These are phyloP conservation scores for Mantis religiosa DNA, from an alignment of 2,888 invertebrate genomes.

Conservation along the genomic window DNA sequence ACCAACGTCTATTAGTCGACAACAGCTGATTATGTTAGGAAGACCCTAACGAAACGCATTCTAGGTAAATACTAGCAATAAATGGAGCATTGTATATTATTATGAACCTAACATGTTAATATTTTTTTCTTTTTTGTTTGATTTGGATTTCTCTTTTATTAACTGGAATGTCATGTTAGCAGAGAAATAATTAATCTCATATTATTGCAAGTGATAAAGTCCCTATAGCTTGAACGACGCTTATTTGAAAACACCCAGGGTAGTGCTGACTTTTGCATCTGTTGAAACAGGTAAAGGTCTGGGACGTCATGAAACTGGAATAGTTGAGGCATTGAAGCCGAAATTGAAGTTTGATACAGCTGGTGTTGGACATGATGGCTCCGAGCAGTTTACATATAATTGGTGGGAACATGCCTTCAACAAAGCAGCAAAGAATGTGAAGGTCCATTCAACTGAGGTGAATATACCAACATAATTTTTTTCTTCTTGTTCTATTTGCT, in stretches of 20 bases:
- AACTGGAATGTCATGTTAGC: neutral
- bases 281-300: slow-evolving; percentile 68
- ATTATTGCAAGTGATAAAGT: neutral
- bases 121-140: neutral
- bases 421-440: slow-evolving; percentile 65
- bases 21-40: too few relatives aligned
- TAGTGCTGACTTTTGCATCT: slow-evolving; percentile 13
- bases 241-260: too few relatives aligned
- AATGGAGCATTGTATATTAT: too few relatives aligned
- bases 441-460: slow-evolving; percentile 34
- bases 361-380: slow-evolving; percentile 73
- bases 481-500: too few relatives aligned
- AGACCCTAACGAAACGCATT: too few relatives aligned
- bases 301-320: slow-evolving; percentile 76
- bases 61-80: too few relatives aligned
- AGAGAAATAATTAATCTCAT: neutral
- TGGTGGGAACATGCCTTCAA: slow-evolving; percentile 83
- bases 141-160: too few relatives aligned
- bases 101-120: too few relatives aligned
- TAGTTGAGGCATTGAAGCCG: slow-evolving; percentile 70
- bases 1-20: too few relatives aligned
- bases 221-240: too few relatives aligned
- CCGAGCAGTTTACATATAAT: slow-evolving; percentile 70
- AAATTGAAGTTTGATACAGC: slow-evolving; percentile 73
- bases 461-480: neutral